Base-by-base conservation (phyloP, 2,888 invertebrate genomes). In the Agapostemon virescens region DNA sequence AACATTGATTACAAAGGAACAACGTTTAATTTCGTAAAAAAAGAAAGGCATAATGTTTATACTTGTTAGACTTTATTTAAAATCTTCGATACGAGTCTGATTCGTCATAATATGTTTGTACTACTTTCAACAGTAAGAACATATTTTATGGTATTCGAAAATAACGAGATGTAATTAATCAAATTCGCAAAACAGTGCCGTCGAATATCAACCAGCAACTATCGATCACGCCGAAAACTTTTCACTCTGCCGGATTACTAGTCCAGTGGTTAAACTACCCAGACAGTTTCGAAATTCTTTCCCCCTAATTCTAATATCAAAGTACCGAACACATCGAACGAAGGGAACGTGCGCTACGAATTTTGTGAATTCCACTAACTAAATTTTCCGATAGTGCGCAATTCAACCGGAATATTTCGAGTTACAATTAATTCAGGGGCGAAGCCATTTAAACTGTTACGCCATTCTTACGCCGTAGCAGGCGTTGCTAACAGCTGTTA, bases 261-360 rank as follows among this genome's bases (percentile, higher is more conserved):
- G 23, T 33, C 23, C 36, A 1, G 23, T 3, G 45, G 40, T 45
- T 45, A 23, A 63, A 63, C 63, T 23, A 36, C 2, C n/a, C 36
- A 6, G 30, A n/a, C 63, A 49, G 36, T 71, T 63, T 49, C 45
- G 33, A 17, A 71, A 71, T 71, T 71, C 63, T 63, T 71, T 63
- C 61, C 7, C 36, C 36, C 45, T 71, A 63, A 63, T 71, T 63
- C 45, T 63, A 63, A 45, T 49, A 63, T 36, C 71, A 26, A 30
- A n/a, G 63, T 45, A 23, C 42, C 26, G n/a, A n/a, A 23, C 61
- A 36, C 45, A 63, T 63, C 45, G 33, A 45, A 13, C 36, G 42
- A 17, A 42, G 26, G 40, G 42, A 23, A 23, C n/a, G 36, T 17
- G 45, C 71, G 4, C 36, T 9, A 36, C 30, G 66, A 66, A 66